A percentile compares a stretch with the other conserved stretches of the same genome.
Evolutionary conservation across 2,797 vertebrate genomes (phyloP).

Genomic region (Allochrocebus solatus): DNA sequence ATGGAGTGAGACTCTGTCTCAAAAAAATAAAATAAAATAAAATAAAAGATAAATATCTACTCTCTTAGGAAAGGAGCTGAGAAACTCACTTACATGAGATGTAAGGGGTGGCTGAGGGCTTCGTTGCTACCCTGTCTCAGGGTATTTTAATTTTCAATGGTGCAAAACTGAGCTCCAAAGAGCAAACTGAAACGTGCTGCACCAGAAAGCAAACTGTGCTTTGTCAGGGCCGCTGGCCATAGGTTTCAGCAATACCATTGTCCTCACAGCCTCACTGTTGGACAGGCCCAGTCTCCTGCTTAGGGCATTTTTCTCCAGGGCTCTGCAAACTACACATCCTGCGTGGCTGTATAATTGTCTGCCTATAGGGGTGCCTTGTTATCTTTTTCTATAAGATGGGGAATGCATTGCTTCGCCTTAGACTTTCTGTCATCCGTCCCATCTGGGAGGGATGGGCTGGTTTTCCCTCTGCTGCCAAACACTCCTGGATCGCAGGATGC

Average conservation of each 20-base stretch:
- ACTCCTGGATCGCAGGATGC: background rate
- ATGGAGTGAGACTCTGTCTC: too few species aligned
- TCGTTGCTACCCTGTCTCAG: background rate
- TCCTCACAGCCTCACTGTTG: fast-evolving
- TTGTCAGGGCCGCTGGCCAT: background rate
- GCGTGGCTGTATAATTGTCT: background rate
- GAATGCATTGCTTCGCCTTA: background rate
- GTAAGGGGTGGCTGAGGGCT: background rate
- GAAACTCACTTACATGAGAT: background rate
- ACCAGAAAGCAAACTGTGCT: background rate
- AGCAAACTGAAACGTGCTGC: too few species aligned
- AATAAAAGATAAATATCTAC: too few species aligned
- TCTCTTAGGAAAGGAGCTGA: background rate
- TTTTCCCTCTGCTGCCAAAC: background rate
- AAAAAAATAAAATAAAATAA: too few species aligned
- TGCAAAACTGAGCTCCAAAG: background rate
- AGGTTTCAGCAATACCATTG: fast-evolving
- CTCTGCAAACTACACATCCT: background rate
- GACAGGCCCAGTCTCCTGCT: fast-evolving
- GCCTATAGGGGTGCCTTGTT: background rate
- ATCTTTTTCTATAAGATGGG: background rate
- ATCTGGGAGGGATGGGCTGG: background rate
- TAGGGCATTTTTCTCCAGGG: background rate
- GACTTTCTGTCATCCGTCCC: background rate
- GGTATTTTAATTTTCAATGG: background rate